Percentiles rank a stretch among this genome's conserved stretches.
phyloP scores from a whole-genome alignment of 2,888 invertebrate genomes.

The Sinopyrophorus schimmeli region DNA sequence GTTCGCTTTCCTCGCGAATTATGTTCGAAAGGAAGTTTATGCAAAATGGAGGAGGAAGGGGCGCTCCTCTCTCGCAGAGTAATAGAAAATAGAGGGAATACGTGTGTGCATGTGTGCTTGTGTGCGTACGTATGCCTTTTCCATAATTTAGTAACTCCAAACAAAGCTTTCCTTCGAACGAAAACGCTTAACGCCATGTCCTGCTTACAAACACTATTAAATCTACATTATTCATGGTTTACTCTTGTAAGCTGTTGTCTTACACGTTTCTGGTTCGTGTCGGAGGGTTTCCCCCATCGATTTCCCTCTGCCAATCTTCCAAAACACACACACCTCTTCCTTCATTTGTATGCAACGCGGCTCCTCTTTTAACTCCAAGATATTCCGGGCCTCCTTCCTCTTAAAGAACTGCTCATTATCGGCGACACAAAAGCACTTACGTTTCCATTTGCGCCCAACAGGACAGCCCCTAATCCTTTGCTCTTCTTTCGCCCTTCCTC shows the following conservation, averaged over 20 bases:
- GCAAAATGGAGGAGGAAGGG: too few relatives aligned
- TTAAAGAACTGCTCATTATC: conserved; percentile 19
- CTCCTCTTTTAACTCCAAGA: conserved; percentile 18
- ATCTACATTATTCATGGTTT: conserved; percentile 23
- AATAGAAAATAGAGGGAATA: too few relatives aligned
- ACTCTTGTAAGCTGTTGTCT: conserved; percentile 25
- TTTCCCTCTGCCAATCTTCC: conserved; percentile 15
- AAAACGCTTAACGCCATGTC: conserved; percentile 8
- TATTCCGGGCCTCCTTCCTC: conserved; percentile 11
- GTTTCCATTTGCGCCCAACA: conserved; percentile 12
- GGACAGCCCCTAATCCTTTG: too few relatives aligned
- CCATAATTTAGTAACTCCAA: conserved; percentile 13
- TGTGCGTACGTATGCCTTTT: too few relatives aligned
- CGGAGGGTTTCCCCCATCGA: conserved; percentile 20
- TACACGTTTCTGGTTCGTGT: conserved; percentile 21
- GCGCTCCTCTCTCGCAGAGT: too few relatives aligned
- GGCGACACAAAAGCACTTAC: conserved; percentile 12
- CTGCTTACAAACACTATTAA: conserved; percentile 21
- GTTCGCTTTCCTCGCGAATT: too few relatives aligned
- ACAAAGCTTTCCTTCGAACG: conserved; percentile 8
- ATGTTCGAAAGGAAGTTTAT: too few relatives aligned
- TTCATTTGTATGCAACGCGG: conserved; percentile 25
- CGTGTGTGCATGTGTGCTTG: too few relatives aligned
- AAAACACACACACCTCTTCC: too few relatives aligned
- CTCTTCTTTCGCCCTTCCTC: too few relatives aligned